These are phyloP conservation scores for Drosophila lacertosa DNA, from an alignment of 1,140 invertebrate genomes.

Conservation along the genomic window DNA sequence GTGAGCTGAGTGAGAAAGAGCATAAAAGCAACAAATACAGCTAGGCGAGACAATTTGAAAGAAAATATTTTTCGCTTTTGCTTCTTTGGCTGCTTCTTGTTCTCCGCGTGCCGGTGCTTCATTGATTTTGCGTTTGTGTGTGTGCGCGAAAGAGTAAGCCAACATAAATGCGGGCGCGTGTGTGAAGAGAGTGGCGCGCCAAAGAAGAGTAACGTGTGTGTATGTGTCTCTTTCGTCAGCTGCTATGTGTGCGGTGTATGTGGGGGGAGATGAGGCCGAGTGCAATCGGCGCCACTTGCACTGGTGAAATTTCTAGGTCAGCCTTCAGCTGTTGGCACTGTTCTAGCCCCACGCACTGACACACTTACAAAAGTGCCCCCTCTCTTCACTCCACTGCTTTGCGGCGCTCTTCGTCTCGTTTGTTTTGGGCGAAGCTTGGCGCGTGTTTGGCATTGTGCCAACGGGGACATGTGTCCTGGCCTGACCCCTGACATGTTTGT, in stretches of 20 bases:
- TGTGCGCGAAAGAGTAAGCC: constrained; percentile 11
- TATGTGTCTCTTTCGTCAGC: constrained; percentile 20
- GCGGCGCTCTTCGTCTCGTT: constrained; percentile 8
- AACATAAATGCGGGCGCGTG: constrained; percentile 12
- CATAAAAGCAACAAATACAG: constrained; percentile 1
- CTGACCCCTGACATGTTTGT: constrained; percentile 9
- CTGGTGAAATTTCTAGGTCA: constrained; percentile 33
- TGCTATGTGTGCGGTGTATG: constrained; percentile 13
- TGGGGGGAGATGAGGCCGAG: background rate
- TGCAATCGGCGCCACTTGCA: constrained; percentile 19
- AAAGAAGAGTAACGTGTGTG: constrained; percentile 8
- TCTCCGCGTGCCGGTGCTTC: constrained; percentile 36
- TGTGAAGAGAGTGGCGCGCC: constrained; percentile 9
- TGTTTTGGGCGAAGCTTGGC: constrained; percentile 19
- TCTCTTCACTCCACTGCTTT: background rate
- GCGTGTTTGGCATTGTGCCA: constrained; percentile 11
- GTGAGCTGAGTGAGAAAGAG: constrained; percentile 41
- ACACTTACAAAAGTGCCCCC: background rate
- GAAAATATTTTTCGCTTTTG: constrained; percentile 11
- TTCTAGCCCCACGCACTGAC: background rate
- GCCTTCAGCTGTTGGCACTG: constrained; percentile 27
- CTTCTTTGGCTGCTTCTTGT: constrained; percentile 30
- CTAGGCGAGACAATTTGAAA: constrained; percentile 33
- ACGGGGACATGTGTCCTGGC: constrained; percentile 13
- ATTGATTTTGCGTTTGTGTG: constrained; percentile 37